Percentiles rank a stretch among this genome's conserved stretches.
Conservation (phyloP, 2,797 vertebrate species). For the Oophaga sylvatica region DNA sequence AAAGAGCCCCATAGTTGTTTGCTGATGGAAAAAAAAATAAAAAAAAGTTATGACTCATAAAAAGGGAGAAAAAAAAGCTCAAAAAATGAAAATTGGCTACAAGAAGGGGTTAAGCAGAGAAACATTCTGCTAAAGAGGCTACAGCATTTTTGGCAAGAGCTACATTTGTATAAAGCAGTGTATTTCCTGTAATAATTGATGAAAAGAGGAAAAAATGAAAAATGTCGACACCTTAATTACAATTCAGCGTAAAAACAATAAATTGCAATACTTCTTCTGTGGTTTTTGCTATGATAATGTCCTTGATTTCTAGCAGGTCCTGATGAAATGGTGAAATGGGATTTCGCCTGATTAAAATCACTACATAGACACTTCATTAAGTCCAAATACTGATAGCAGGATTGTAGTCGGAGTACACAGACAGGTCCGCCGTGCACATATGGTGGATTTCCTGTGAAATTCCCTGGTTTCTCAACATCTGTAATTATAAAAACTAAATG, state of each 20-base stretch:
- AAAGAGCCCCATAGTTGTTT: too few relatives aligned
- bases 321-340: neutral
- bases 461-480: conserved; percentile 6
- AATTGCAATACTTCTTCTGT: neutral
- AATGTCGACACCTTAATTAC: neutral
- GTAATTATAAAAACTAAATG: neutral
- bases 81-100: too few relatives aligned
- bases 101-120: too few relatives aligned
- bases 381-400: neutral
- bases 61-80: too few relatives aligned
- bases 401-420: conserved; percentile 8
- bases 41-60: too few relatives aligned
- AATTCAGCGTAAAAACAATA: neutral
- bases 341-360: conserved; percentile 2
- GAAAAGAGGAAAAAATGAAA: neutral
- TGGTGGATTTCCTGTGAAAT: neutral
- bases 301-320: neutral
- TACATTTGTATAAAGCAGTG: too few relatives aligned
- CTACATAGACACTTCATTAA: neutral
- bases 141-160: too few relatives aligned
- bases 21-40: too few relatives aligned
- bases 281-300: neutral
- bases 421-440: neutral
- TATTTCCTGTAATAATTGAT: neutral
- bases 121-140: too few relatives aligned